These are phyloP conservation scores for Plutella xylostella DNA, from an alignment of 2,888 invertebrate genomes.

Conservation along the genomic window DNA sequence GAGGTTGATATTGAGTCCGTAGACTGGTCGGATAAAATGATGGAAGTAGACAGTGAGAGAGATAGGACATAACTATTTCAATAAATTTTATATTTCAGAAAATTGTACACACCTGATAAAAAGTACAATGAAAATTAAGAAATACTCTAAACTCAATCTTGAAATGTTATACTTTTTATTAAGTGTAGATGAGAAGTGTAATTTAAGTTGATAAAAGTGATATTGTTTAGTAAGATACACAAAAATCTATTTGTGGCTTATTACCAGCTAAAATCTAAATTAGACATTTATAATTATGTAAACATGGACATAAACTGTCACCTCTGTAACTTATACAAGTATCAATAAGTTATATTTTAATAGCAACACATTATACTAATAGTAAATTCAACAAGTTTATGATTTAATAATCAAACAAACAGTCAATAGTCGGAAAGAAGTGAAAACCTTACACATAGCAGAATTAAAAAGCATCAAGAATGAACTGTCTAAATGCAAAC, in stretches of 20 bases:
- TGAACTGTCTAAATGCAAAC: conserved; percentile 44
- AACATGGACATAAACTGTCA: conserved; percentile 7
- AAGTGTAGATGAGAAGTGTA: conserved; percentile 48
- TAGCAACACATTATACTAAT: conserved; percentile 28
- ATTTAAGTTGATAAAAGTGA: conserved; percentile 21
- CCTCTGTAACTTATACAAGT: conserved; percentile 6
- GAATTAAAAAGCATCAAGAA: conserved; percentile 22
- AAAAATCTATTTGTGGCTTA: conserved; percentile 16
- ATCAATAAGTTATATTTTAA: conserved; percentile 9
- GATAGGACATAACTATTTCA: conserved; percentile 35
- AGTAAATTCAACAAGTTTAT: conserved; percentile 11
- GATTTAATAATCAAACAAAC: conserved; percentile 27
- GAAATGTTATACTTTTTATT: conserved; percentile 39
- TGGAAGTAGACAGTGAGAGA: conserved; percentile 36
- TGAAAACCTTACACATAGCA: conserved; percentile 14
- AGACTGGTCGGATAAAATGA: conserved; percentile 35
- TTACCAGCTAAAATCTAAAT: conserved; percentile 6
- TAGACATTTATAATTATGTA: conserved; percentile 6
- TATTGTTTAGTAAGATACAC: conserved; percentile 16
- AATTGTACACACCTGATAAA: conserved; percentile 66
- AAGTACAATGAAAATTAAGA: conserved; percentile 57
- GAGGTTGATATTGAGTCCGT: conserved; percentile 26
- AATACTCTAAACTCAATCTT: conserved; percentile 44
- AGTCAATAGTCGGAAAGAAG: conserved; percentile 20
- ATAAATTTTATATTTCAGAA: conserved; percentile 67